Conservation (phyloP, 1,140 invertebrate species). For the Calycopis cecrops region DNA sequence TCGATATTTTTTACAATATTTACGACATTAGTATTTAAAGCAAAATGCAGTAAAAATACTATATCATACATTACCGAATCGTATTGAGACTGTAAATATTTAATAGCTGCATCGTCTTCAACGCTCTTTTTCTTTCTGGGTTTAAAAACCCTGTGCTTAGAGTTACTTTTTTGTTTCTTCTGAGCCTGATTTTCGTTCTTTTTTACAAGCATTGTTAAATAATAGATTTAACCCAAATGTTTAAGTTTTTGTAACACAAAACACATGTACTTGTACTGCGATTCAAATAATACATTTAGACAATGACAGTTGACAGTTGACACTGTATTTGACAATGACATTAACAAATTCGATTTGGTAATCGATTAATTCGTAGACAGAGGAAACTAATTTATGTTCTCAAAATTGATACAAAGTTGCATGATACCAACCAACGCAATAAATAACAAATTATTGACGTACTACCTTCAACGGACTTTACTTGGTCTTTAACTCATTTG, state of each 20-base stretch:
- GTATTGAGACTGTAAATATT: constrained; percentile 79
- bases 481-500: too few relatives aligned
- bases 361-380: too few relatives aligned
- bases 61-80: constrained; percentile 45
- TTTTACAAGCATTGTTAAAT: constrained; percentile 27
- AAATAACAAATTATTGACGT: too few relatives aligned
- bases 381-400: too few relatives aligned
- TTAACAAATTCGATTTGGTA: too few relatives aligned
- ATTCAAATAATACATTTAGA: background rate
- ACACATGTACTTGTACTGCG: background rate
- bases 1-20: too few relatives aligned
- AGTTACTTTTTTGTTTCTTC: constrained; percentile 42
- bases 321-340: background rate
- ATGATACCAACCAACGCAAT: too few relatives aligned
- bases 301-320: background rate
- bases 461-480: too few relatives aligned
- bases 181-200: constrained; percentile 37
- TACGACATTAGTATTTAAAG: background rate
- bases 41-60: background rate
- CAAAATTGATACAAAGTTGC: too few relatives aligned
- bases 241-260: background rate
- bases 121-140: constrained; percentile 73
- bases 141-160: constrained; percentile 66
- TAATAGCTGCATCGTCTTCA: constrained; percentile 78
- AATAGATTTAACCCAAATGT: background rate